Evolutionary conservation across 2,797 vertebrate species (phyloP).

Genomic region (Tangara arthus): DNA sequence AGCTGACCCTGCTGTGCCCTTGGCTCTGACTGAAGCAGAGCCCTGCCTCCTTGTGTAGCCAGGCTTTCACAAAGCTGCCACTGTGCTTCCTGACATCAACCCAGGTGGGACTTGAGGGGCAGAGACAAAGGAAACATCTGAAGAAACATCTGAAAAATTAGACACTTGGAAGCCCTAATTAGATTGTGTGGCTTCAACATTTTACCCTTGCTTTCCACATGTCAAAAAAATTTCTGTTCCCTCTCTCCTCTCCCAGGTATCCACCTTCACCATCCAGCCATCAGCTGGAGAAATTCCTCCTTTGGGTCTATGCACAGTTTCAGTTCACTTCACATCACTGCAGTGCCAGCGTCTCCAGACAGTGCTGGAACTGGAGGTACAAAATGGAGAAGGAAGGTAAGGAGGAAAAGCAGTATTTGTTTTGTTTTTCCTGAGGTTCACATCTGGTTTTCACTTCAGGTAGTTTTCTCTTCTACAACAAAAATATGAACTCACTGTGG

Average conservation of each 20-base stretch:
- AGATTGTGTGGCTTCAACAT: neutral
- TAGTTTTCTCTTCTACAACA: neutral
- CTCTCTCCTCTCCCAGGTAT: conserved; percentile 37
- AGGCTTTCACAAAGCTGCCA: neutral
- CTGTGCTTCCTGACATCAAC: neutral
- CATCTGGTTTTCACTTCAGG: neutral
- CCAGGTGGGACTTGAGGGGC: neutral
- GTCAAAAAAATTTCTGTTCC: neutral
- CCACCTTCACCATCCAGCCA: conserved; percentile 80
- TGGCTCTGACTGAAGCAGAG: neutral
- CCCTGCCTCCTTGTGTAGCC: neutral
- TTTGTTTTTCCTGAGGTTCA: neutral
- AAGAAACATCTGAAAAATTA: neutral
- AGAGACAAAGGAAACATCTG: neutral
- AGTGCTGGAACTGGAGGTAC: conserved; percentile 83
- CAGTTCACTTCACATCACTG: conserved; percentile 77
- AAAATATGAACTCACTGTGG: neutral
- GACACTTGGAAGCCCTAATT: neutral
- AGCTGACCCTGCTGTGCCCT: neutral
- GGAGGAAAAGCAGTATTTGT: neutral
- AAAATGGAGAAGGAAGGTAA: conserved; percentile 86
- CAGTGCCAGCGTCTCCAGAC: conserved; percentile 80
- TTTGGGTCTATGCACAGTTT: conserved; percentile 73
- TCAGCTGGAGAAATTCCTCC: conserved; percentile 78
- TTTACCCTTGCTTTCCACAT: neutral